These are phyloP conservation scores for Scaptomyza hsui DNA, from an alignment of 1,140 invertebrate genomes.

Conservation along the genomic window DNA sequence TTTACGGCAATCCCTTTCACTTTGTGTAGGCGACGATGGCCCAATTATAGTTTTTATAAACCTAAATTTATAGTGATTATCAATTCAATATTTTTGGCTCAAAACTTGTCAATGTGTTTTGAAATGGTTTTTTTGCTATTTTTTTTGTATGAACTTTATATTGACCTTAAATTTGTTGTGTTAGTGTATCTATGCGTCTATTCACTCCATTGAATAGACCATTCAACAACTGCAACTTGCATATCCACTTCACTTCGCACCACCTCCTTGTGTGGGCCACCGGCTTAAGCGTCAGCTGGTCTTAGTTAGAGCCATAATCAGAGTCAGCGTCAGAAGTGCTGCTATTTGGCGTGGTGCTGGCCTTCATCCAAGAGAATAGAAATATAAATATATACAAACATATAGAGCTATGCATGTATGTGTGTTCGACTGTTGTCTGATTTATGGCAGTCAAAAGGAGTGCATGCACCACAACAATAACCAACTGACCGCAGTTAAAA, in stretches of 20 bases:
- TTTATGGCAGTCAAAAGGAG: conserved; percentile 35
- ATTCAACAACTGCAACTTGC: conserved; percentile 50
- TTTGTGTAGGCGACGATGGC: conserved; percentile 30
- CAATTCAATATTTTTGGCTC: not conserved
- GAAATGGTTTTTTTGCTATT: too few species aligned
- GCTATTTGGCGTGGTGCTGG: conserved; percentile 57
- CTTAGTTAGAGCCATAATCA: not conserved
- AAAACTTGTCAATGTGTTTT: too few species aligned
- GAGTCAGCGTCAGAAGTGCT: conserved; percentile 30
- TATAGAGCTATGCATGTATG: conserved; percentile 7
- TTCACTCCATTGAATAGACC: not conserved
- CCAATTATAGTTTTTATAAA: not conserved
- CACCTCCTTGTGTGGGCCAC: conserved; percentile 53
- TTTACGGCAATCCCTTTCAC: conserved; percentile 18
- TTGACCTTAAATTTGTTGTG: not conserved
- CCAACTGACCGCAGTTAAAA: conserved; percentile 31
- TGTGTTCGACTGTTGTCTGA: conserved; percentile 16
- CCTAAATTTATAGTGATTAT: not conserved
- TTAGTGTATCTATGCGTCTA: conserved; percentile 14
- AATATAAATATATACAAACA: conserved; percentile 13
- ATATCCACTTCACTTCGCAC: conserved; percentile 41
- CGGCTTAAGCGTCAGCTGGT: not conserved
- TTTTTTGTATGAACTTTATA: too few species aligned
- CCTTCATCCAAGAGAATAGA: conserved; percentile 70
- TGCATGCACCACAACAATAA: conserved; percentile 41